Percentiles rank a stretch among this genome's conserved stretches.
These are phyloP conservation scores for Dendrolimus kikuchii DNA, from an alignment of 1,140 invertebrate species.

Conservation along the genomic window DNA sequence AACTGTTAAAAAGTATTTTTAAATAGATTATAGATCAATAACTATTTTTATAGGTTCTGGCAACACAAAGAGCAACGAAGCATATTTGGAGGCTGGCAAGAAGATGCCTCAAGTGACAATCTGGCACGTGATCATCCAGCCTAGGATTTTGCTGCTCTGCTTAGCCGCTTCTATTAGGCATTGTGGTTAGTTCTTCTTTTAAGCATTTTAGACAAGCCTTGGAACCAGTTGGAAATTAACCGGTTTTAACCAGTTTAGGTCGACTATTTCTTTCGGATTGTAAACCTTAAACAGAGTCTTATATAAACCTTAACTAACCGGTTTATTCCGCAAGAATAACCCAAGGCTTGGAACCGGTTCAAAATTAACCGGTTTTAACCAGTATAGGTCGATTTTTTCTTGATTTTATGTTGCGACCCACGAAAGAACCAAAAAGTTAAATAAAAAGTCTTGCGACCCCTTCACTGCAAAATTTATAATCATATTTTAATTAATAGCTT, in stretches of 20 bases:
- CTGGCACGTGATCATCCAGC: slow-evolving; percentile 83
- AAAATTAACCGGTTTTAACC: too few relatives aligned
- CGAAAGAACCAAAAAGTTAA: too few relatives aligned
- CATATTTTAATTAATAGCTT: neutral
- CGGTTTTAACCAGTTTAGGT: too few relatives aligned
- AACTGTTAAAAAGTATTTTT: too few relatives aligned
- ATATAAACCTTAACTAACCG: too few relatives aligned
- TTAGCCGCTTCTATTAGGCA: slow-evolving; percentile 92
- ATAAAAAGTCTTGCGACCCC: too few relatives aligned
- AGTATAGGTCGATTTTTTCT: too few relatives aligned
- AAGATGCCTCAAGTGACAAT: slow-evolving; percentile 73
- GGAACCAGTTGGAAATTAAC: too few relatives aligned
- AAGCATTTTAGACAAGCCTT: neutral
- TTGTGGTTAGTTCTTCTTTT: slow-evolving; percentile 77
- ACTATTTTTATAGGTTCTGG: slow-evolving; percentile 23
- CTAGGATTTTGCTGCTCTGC: slow-evolving; percentile 85
- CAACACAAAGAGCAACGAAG: slow-evolving; percentile 34
- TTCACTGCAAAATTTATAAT: neutral
- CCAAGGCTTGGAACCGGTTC: too few relatives aligned
- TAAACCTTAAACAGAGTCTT: too few relatives aligned
- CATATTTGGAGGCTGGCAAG: slow-evolving; percentile 44
- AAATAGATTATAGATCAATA: neutral
- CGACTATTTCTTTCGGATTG: too few relatives aligned
- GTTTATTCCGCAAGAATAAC: too few relatives aligned
- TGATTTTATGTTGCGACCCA: neutral